Evolutionary conservation across 2,888 invertebrate genomes (phyloP).

Genomic region (Ethmia dodecea): DNA sequence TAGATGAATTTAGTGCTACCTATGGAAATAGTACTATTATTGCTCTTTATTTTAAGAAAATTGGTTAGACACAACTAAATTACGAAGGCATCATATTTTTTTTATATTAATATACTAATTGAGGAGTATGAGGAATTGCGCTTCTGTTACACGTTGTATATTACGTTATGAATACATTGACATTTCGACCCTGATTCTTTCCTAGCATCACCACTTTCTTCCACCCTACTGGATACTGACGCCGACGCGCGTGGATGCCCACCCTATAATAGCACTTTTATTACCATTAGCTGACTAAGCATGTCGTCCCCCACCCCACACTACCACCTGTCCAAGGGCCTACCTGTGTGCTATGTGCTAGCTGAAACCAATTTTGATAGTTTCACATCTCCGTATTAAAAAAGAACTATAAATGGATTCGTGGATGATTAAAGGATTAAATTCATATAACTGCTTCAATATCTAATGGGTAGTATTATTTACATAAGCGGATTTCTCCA

Average conservation of each 20-base stretch:
- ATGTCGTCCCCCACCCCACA: conserved; percentile 30
- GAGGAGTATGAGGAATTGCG: no score
- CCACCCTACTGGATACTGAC: conserved; percentile 19
- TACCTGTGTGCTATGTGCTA: neutral
- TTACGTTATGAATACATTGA: no score
- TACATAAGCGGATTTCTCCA: conserved; percentile 28
- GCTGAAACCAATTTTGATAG: neutral
- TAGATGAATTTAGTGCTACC: no score
- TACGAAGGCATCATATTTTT: no score
- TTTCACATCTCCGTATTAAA: neutral
- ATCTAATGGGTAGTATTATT: neutral
- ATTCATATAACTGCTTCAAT: no score
- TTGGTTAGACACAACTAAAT: no score
- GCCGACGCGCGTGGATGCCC: conserved; percentile 38
- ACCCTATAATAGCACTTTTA: conserved; percentile 47
- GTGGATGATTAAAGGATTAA: no score
- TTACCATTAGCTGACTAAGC: conserved; percentile 62
- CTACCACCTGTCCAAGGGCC: conserved; percentile 5
- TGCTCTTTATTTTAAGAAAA: no score
- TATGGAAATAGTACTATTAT: no score
- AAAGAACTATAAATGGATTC: no score
- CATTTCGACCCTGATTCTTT: conserved; percentile 10
- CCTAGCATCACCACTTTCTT: conserved; percentile 26
- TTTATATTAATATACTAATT: no score
- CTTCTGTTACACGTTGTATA: no score